Evolutionary conservation across 2,888 invertebrate species (phyloP).

Genomic region (Lasioglossum oenotherae): DNA sequence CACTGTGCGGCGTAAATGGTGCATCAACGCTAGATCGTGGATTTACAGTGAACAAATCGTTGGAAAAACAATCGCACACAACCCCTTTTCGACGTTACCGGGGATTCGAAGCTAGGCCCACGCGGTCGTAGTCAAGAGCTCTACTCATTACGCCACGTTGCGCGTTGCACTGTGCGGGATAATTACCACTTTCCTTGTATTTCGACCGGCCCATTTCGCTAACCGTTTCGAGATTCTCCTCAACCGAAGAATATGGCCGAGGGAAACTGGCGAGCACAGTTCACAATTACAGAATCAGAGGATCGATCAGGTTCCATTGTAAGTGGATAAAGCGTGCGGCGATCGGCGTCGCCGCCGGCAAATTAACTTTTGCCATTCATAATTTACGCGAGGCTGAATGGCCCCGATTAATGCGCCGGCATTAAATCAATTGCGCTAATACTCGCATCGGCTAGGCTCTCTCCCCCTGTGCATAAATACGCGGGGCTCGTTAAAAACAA

Average conservation of each 20-base stretch:
- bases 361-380: conserved; percentile 65
- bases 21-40: not conserved
- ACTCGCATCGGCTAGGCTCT: not conserved
- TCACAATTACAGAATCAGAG: not conserved
- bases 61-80: not conserved
- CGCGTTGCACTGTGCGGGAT: not conserved
- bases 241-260: not conserved
- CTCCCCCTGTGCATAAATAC: conserved; percentile 48
- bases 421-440: conserved; percentile 67
- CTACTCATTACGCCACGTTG: not conserved
- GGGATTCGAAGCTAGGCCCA: not conserved
- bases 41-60: not conserved
- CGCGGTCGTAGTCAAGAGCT: not conserved
- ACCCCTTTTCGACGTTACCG: not conserved
- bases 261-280: not conserved
- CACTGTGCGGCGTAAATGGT: too few relatives aligned
- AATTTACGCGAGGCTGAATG: conserved; percentile 58
- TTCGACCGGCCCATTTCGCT: not conserved
- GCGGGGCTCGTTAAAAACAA: conserved; percentile 63
- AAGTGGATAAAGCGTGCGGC: not conserved
- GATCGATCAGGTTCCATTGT: not conserved
- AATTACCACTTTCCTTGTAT: not conserved
- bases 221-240: not conserved
- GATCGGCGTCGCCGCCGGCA: conserved; percentile 24
- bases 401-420: conserved; percentile 59